Base-by-base conservation (phyloP, 2,113 vertebrate species). In the Oceanodroma tethys region DNA sequence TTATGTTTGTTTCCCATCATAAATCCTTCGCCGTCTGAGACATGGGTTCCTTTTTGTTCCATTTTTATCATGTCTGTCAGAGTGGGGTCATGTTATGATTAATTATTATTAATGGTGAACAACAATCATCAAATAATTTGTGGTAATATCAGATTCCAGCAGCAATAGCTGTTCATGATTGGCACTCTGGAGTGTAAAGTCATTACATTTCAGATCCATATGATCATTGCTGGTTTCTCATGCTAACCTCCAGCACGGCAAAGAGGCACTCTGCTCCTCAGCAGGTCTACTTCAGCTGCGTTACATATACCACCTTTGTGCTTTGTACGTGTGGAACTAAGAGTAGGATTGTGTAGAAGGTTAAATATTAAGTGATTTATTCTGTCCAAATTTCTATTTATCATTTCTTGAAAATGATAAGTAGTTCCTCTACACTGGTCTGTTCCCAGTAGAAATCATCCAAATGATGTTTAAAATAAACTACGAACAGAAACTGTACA, bases 371-470 rank as follows among this genome's bases (percentile, higher is more conserved):
- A 66, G 26, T 60, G 38, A 55, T 84, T 38, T 32, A 67, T 90
- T 95, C n/a, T 70, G 34, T 63, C 91, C 63, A 68, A n/a, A 55
- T 32, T 71, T 97, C 38, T 81, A 10, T 47, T 59, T 53, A 29
- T 52, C 0, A 8, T 81, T 73, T 79, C 48, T 70, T 86, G 62
- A 76, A 78, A 67, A 36, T 76, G 25, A 48, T 50, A n/a, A n/a
- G 7, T 86, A 65, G 74, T 92, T 93, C 68, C 13, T 43, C 48
- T 47, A 12, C 14, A 30, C 32, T 84, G 58, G 72, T 55, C 4
- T 68, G 67, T 91, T 84, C 45, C 66, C 30, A 86, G 45, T n/a
- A 78, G 78, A 93, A 90, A 88, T 88, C 6, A 94, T 92, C 63
- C 68, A 88, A 85, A 43, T 55, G 29, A 63, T 29, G 30, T 62